These are phyloP conservation scores for Drosophila koepferae DNA, from an alignment of 2,888 invertebrate species.

Conservation along the genomic window DNA sequence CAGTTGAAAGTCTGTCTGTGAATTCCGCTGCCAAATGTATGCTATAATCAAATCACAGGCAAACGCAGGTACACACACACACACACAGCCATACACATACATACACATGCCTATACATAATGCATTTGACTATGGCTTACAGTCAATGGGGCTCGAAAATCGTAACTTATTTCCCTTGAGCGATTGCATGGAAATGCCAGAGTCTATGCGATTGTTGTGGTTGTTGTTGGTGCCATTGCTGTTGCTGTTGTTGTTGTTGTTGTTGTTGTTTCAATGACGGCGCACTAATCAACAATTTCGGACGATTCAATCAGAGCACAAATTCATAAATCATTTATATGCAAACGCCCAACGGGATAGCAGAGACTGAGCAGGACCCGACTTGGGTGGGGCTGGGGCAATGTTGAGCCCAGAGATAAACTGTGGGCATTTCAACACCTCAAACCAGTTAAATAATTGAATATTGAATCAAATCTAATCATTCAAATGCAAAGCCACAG, in stretches of 20 bases:
- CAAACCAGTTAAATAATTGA: conserved; percentile 79
- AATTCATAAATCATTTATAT: conserved; percentile 80
- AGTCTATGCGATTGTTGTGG: conserved; percentile 17
- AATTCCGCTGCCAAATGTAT: conserved; percentile 23
- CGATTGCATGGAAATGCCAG: conserved; percentile 41
- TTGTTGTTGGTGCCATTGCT: conserved; percentile 20
- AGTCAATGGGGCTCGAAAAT: conserved; percentile 46
- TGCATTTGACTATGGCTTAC: conserved; percentile 27
- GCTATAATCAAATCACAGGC: conserved; percentile 59
- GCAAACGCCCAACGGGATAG: conserved; percentile 49
- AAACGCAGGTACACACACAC: conserved; percentile 19
- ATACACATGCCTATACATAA: conserved; percentile 1
- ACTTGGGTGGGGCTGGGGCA: not conserved
- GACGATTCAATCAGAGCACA: conserved; percentile 72
- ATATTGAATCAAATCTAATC: conserved; percentile 80
- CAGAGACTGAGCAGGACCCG: conserved; percentile 1
- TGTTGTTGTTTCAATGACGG: conserved; percentile 53
- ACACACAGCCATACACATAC: conserved; percentile 3
- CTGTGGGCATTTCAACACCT: conserved; percentile 73
- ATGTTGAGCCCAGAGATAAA: conserved; percentile 33
- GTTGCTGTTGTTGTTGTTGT: conserved; percentile 11
- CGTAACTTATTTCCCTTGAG: conserved; percentile 72
- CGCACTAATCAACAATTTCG: conserved; percentile 76
- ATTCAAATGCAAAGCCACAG: conserved; percentile 74
- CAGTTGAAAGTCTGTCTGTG: conserved; percentile 23